Evolutionary conservation across 2,888 invertebrate species (phyloP), one percentile per base, ranked within the genome.

Genomic region (Drosophila suboccidentalis): DNA sequence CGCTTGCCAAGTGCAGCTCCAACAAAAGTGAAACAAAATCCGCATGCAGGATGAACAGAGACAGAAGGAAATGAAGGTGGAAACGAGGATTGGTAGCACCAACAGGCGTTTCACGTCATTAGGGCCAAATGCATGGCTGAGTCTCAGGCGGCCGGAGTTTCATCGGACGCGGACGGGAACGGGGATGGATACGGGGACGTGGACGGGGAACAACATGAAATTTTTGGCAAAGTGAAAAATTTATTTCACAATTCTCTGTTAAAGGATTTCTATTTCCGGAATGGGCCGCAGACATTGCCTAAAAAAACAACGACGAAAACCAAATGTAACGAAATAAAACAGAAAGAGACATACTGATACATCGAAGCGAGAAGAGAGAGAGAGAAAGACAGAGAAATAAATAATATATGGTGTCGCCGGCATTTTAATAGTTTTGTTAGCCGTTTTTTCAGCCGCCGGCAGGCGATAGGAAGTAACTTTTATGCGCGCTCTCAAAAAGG

Each of bases 341-440:
- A 71, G 39, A 34, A 49, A 59, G 41, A 4, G n/a, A 41, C 54
- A 70, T 29, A 49, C 53, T 46, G 22, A 43, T 22, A 41, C 13
- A 54, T 22, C 11, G 44, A 66, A 55, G 44, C 17, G 41, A 19
- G 15, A 19, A 29, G 29, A 29, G 4, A 1, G 26, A 34, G 17
- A 36, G 34, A 43, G 34, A 11, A 2, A 19, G 19, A 4, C 11
- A 26, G 5, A 22, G 39, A 54, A 38, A 41, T 34, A 80, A 72
- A 80, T 86, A 86, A 86, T 90, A 88, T 82, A 87, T 84, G 63
- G 68, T 88, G 83, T 90, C 81, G 80, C 76, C 76, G 89, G 84
- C 78, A 77, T 78, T 86, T 89, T 88, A 86, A 90, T 88, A 86
- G 90, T 90, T 88, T 90, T 80, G 83, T 88, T 82, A 78, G 85